Evolutionary conservation across 1,140 invertebrate species (phyloP), one percentile per base, ranked within the genome.

Genomic region (Trinorchestia longiramus): DNA sequence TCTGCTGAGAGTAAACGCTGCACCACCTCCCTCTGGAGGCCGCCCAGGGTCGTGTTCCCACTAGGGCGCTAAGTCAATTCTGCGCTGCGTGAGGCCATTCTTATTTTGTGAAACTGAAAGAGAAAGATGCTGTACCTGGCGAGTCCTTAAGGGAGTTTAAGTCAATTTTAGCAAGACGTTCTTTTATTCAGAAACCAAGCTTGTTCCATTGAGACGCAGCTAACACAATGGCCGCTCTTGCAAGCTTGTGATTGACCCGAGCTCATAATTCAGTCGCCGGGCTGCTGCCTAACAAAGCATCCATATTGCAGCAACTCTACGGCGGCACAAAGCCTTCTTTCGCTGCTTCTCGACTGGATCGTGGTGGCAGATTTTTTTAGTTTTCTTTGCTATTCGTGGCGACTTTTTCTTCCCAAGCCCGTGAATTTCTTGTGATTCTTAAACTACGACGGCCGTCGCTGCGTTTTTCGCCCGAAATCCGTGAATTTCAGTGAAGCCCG

Each of bases 111-210:
- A n/a, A n/a, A n/a, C n/a, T n/a, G n/a, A 53, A 19, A 53, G 90
- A 45, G 44, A 94, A 44, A 94, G 44, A 77, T 77, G 62, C 62
- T 77, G 62, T 77, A 77, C 11, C 62, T 77, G 62, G 43, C 92
- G 17, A 94, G 44, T 47, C 92, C 92, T 45, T 94, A 43, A 90
- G 92, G 92, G 92, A 94, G 92, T 94, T 94, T 94, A 94, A 94
- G 92, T 94, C 92, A 94, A 94, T 94, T 94, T 45, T 94, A 47
- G 92, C 92, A 94, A 94, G 92, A 94, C 43, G 44, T 94, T 94
- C 92, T 94, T 47, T 94, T 45, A 94, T 94, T 94, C 92, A 94
- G 44, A 94, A 94, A 94, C 44, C 92, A 4, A 47, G 92, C 92
- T 47, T 94, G 44, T 43, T 94, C 47, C 92, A 94, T 94, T 94